Percentiles rank a stretch among this genome's conserved stretches.
These are phyloP conservation scores for Pammene fasciana DNA, from an alignment of 2,888 invertebrate genomes.

Conservation along the genomic window DNA sequence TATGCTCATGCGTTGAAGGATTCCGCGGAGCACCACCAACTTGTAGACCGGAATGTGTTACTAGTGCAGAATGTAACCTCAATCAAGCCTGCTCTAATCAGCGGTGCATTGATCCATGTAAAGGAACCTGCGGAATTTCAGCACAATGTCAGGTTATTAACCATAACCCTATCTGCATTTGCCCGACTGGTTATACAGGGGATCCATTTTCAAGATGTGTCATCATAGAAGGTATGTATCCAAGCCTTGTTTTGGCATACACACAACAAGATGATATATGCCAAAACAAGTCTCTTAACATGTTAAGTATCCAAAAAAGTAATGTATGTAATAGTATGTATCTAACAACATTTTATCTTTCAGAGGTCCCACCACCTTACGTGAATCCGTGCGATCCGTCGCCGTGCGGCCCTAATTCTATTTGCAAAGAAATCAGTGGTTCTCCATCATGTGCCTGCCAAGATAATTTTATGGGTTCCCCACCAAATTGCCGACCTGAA, in stretches of 20 bases:
- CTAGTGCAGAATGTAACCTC: conserved; percentile 86
- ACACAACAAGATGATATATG: not conserved
- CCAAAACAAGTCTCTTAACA: too few relatives aligned
- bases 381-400: conserved; percentile 87
- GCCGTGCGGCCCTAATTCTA: conserved; percentile 89
- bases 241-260: not conserved
- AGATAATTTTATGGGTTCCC: conserved; percentile 86
- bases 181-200: conserved; percentile 86
- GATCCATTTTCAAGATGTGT: conserved; percentile 88
- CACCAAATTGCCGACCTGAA: conserved; percentile 89
- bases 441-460: conserved; percentile 89
- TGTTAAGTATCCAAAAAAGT: too few relatives aligned
- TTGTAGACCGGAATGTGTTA: conserved; percentile 88
- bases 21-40: conserved; percentile 88
- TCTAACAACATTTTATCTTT: conserved; percentile 46
- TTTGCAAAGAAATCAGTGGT: conserved; percentile 84
- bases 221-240: conserved; percentile 81
- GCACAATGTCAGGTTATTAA: conserved; percentile 89
- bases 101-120: conserved; percentile 89
- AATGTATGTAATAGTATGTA: not conserved
- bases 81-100: conserved; percentile 87
- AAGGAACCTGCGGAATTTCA: conserved; percentile 87
- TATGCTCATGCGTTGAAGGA: conserved; percentile 86
- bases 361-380: conserved; percentile 63
- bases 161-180: conserved; percentile 89